A percentile compares a stretch with the other conserved stretches of the same genome.
Conservation (phyloP, 1,140 invertebrate species). For the Drosophila baimaii region DNA sequence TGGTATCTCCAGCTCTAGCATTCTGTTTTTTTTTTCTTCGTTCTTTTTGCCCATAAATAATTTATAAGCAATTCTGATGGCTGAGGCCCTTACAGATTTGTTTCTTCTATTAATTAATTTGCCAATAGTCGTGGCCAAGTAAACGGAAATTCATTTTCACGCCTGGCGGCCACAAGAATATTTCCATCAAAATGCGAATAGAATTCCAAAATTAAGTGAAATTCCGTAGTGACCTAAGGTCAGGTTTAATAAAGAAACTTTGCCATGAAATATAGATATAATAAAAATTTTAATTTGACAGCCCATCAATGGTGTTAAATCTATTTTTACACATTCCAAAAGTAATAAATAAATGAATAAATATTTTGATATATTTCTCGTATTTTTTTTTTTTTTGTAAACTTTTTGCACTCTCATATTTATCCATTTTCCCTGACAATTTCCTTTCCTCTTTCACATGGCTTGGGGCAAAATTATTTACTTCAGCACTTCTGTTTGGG, state of each 20-base stretch:
- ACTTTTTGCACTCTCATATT: background rate
- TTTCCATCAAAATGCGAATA: too few species aligned
- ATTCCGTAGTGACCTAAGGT: too few species aligned
- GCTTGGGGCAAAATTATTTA: constrained; percentile 10
- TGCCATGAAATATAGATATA: too few species aligned
- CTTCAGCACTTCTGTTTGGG: constrained; percentile 43
- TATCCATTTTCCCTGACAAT: background rate
- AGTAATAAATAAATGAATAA: background rate
- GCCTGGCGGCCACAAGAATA: constrained; percentile 7
- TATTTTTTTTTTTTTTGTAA: background rate
- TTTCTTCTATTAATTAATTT: constrained; percentile 20
- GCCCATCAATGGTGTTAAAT: too few species aligned
- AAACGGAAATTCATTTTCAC: constrained; percentile 17
- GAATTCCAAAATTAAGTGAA: constrained; percentile 15
- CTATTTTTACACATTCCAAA: accelerated
- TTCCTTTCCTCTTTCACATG: background rate
- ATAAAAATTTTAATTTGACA: too few species aligned
- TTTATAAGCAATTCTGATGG: constrained; percentile 15
- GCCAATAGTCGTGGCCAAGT: constrained; percentile 24
- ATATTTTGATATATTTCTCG: background rate
- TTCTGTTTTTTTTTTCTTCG: background rate
- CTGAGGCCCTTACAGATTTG: background rate
- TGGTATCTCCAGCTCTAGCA: background rate
- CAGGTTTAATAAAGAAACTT: too few species aligned
- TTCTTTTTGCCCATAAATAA: constrained; percentile 30